These are phyloP conservation scores for Vanessa tameamea DNA, from an alignment of 1,140 invertebrate species.

Conservation along the genomic window DNA sequence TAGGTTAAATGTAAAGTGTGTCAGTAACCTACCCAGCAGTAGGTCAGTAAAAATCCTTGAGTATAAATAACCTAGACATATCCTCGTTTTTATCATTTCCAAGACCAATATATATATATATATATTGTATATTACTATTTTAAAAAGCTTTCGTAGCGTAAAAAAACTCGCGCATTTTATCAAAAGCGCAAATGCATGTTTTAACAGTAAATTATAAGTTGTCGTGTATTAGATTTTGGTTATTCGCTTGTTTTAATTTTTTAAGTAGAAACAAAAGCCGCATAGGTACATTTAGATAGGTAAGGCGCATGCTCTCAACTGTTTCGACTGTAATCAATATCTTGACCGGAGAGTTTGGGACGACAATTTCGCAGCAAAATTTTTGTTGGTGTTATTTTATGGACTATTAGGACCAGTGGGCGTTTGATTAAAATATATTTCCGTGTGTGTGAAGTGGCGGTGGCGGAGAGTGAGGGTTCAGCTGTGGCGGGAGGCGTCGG, in stretches of 20 bases:
- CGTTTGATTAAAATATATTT: constrained; percentile 11
- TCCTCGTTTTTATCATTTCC: too few relatives aligned
- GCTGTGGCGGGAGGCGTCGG: constrained; percentile 70
- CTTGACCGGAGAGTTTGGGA: constrained; percentile 7
- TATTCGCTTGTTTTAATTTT: neutral
- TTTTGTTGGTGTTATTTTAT: constrained; percentile 4
- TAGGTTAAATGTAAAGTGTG: too few relatives aligned
- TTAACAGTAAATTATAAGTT: too few relatives aligned
- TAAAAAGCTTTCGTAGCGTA: too few relatives aligned
- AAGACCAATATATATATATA: too few relatives aligned
- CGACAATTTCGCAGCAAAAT: neutral
- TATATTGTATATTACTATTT: too few relatives aligned
- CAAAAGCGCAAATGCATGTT: too few relatives aligned
- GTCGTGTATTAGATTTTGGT: too few relatives aligned
- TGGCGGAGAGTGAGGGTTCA: constrained; percentile 69
- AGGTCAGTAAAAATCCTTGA: too few relatives aligned
- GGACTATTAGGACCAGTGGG: constrained; percentile 4
- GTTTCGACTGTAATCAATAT: constrained; percentile 28
- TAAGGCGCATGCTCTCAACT: constrained; percentile 23
- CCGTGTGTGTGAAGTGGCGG: constrained; percentile 56
- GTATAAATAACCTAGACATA: too few relatives aligned
- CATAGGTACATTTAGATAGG: neutral
- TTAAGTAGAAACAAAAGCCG: neutral
- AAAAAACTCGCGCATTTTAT: too few relatives aligned
- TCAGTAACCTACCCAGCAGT: too few relatives aligned